Evolutionary conservation across 2,113 vertebrate genomes (phyloP).

Genomic region (Hypanus sabinus): DNA sequence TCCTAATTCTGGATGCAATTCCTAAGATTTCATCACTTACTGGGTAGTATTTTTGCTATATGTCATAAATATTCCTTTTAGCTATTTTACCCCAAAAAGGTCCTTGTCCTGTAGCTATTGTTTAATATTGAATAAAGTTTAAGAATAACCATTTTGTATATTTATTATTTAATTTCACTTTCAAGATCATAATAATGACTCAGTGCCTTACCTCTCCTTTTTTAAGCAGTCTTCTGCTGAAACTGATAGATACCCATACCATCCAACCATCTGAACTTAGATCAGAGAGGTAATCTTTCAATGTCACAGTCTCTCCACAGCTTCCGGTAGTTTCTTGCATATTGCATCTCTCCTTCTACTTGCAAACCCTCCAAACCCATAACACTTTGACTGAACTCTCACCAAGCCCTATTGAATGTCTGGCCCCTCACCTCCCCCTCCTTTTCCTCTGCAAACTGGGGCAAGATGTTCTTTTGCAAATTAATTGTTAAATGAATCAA

Average conservation of each 20-base stretch:
- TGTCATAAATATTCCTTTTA: not conserved
- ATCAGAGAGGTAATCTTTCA: not conserved
- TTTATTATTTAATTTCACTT: not conserved
- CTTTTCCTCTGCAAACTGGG: not conserved
- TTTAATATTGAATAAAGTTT: not conserved
- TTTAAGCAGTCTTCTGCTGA: not conserved
- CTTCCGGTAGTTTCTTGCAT: not conserved
- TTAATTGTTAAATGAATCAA: not conserved
- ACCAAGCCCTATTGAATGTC: not conserved
- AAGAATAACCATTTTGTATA: not conserved
- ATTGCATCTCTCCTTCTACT: not conserved
- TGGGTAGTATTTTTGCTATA: not conserved
- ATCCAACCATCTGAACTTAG: not conserved
- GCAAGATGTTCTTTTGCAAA: not conserved
- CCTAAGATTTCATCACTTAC: not conserved
- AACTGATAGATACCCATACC: not conserved
- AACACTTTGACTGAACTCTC: not conserved
- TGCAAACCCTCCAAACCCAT: not conserved
- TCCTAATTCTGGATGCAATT: too few species aligned
- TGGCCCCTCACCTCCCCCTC: too few species aligned
- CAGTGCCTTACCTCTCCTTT: not conserved
- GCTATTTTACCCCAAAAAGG: not conserved
- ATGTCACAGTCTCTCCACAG: not conserved
- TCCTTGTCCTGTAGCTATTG: not conserved
- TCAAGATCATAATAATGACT: not conserved